Percentiles rank a stretch among this genome's conserved stretches.
These are phyloP conservation scores for Stegodyphus mimosarum DNA, from an alignment of 1,140 invertebrate genomes.

Conservation along the genomic window DNA sequence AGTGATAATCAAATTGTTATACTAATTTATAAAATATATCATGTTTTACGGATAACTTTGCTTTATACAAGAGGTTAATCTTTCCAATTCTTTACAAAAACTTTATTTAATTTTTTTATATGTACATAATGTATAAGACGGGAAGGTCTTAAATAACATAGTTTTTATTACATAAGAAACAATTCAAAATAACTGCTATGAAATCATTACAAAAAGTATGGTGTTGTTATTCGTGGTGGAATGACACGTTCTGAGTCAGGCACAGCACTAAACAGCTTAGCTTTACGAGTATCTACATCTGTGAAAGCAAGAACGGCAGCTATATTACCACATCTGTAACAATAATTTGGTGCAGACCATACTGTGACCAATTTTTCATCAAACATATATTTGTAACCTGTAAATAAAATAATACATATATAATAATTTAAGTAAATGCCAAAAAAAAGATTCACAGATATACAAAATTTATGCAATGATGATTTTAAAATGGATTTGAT, in stretches of 20 bases:
- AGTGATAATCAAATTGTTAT: no score
- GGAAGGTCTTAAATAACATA: no score
- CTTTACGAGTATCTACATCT: slow-evolving; percentile 79
- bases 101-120: no score
- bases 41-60: no score
- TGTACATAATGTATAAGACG: no score
- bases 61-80: no score
- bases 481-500: no score
- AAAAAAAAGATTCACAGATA: neutral
- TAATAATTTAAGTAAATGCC: neutral
- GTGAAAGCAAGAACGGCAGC: slow-evolving; percentile 90
- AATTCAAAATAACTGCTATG: slow-evolving; percentile 40
- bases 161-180: neutral
- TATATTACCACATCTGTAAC: slow-evolving; percentile 93
- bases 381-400: slow-evolving; percentile 96
- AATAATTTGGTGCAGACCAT: slow-evolving; percentile 97
- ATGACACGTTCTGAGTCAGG: slow-evolving; percentile 92
- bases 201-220: slow-evolving; percentile 87
- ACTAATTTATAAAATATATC: no score
- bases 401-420: slow-evolving; percentile 62
- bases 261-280: slow-evolving; percentile 93
- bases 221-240: slow-evolving; percentile 89
- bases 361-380: slow-evolving; percentile 93
- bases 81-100: no score
- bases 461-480: no score